Conservation (phyloP, 2,113 vertebrate genomes). For the Geothlypis trichas region DNA sequence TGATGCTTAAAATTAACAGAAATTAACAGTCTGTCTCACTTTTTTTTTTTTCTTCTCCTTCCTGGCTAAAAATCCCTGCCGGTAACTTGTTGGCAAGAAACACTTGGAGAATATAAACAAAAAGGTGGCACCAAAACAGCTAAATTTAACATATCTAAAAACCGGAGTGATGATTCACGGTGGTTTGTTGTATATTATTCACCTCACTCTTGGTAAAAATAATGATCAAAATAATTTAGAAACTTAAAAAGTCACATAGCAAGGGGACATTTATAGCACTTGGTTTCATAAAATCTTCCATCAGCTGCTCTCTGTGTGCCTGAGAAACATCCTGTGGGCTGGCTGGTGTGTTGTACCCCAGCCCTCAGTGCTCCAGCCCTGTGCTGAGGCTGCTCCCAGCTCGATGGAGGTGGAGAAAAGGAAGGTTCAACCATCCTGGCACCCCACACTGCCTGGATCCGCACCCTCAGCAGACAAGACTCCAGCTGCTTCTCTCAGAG, state of each 20-base stretch:
- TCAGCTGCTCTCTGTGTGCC: not conserved
- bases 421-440: not conserved
- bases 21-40: not conserved
- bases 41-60: not conserved
- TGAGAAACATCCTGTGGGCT: conserved; percentile 16
- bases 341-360: not conserved
- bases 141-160: conserved; percentile 50
- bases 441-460: not conserved
- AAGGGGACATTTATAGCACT: conserved; percentile 1
- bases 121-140: conserved; percentile 53
- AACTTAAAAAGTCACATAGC: not conserved
- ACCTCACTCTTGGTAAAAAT: conserved; percentile 1
- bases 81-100: conserved; percentile 46
- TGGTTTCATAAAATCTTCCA: conserved; percentile 12
- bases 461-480: not conserved
- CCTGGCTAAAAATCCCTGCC: conserved; percentile 27
- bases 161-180: conserved; percentile 34
- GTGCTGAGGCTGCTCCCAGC: not conserved
- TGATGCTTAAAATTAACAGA: not conserved
- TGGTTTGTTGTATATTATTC: conserved; percentile 42
- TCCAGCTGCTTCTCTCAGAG: not conserved
- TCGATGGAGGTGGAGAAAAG: not conserved
- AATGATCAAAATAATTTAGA: conserved; percentile 41
- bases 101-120: conserved; percentile 47
- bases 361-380: not conserved